Percentiles rank a stretch among this genome's conserved stretches.
Conservation (phyloP, 2,113 vertebrate genomes). For the Anser brachyrhynchus region DNA sequence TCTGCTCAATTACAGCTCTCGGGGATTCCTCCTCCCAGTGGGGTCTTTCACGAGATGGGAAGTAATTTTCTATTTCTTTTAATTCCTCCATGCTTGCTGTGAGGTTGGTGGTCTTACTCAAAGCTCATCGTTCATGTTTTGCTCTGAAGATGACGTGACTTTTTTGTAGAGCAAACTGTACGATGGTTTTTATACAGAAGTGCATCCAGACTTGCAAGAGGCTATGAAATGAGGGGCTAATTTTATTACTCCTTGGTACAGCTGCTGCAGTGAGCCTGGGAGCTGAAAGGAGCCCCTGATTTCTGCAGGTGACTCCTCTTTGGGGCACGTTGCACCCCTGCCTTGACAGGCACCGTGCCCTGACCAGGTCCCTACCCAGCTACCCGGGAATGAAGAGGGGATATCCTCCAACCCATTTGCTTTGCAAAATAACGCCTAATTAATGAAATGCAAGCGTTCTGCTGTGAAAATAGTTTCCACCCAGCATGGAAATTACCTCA, state of each 20-base stretch:
- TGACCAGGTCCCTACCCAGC: neutral
- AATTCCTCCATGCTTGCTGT: neutral
- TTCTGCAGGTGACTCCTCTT: neutral
- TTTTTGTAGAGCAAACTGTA: neutral
- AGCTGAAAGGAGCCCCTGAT: neutral
- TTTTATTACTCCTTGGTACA: too few relatives aligned
- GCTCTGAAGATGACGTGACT: neutral
- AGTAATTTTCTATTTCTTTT: neutral
- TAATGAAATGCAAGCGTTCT: conserved; percentile 17
- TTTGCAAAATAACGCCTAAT: neutral
- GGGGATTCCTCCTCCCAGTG: neutral
- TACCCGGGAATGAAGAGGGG: neutral
- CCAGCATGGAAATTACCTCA: conserved; percentile 61
- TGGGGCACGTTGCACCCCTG: neutral
- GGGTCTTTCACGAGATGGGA: neutral
- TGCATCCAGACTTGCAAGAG: neutral
- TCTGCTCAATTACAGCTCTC: neutral
- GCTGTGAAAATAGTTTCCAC: conserved; percentile 21
- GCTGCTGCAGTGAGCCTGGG: neutral
- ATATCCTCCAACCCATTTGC: neutral
- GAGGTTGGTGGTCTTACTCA: neutral
- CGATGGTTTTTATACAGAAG: accelerated
- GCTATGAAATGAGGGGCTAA: neutral
- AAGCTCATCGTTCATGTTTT: neutral
- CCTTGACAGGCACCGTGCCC: neutral